Base-by-base conservation (phyloP, 2,888 invertebrate genomes). In the Chymomyza amoena region DNA sequence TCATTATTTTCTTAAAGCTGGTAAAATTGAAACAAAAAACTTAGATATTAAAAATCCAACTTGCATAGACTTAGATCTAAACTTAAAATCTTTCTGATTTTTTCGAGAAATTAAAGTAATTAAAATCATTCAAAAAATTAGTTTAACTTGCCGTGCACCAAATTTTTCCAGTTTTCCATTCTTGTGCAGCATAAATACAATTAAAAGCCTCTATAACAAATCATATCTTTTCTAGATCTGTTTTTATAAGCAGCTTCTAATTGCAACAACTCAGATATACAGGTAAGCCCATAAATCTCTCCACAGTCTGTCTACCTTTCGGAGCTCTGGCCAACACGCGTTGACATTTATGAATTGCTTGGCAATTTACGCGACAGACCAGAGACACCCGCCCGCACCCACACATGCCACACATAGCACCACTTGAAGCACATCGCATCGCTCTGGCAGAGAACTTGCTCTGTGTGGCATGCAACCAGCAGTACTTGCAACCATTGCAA, bases 271-370 rank as follows among this genome's bases (percentile, higher is more conserved):
- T 50, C 59, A 20, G 1, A 6, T 13, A 6, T 13, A 61, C 45
- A 54, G 67, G 39, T 51, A 64, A 75, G 67, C 75, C 60, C 75
- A 74, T 74, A 75, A 74, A 75, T 74, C 75, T 65, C 6, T 59
- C 63, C 56, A 56, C 59, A 59, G 45, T 18, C 28, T 28, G 28
- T 59, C 32, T 60, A 18, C 16, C 10, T 61, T 36, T 59, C 28
- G 16, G 15, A 25, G 5, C 18, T 10, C 20, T 54, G 20, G 20
- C 16, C 54, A 16, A 20, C 54, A 16, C 76, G 85, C 85, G 89
- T 80, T 89, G 87, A 88, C 87, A 88, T 77, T 89, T 89, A 88
- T 88, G 89, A 88, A 88, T 88, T 88, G 89, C 80, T 69, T 72
- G 78, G 78, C 87, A 87, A 89, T 88, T 87, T 89, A 87, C 78